Percentiles rank a stretch among this genome's conserved stretches.
Conservation (phyloP, 2,797 vertebrate species). For the Epinephelus awoara region DNA sequence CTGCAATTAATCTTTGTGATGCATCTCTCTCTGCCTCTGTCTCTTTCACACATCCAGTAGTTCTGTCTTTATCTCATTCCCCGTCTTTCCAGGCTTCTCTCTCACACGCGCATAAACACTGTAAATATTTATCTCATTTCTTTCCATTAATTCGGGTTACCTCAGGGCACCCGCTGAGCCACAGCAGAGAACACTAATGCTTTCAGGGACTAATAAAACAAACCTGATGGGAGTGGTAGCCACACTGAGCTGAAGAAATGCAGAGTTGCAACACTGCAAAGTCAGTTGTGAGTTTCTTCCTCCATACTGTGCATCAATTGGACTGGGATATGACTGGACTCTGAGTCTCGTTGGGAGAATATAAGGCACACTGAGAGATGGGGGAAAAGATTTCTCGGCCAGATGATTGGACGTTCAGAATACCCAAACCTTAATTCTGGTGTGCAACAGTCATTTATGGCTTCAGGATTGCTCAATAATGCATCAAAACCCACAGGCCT, state of each 20-base stretch:
- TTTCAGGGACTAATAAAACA: conserved; percentile 46
- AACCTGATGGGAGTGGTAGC: conserved; percentile 23
- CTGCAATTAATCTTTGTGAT: conserved; percentile 68
- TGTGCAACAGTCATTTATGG: conserved; percentile 77
- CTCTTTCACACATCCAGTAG: conserved; percentile 39
- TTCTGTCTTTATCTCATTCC: conserved; percentile 32
- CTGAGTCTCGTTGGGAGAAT: conserved; percentile 44
- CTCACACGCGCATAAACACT: conserved; percentile 43
- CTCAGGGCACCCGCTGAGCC: conserved; percentile 35
- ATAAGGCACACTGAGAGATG: conserved; percentile 17
- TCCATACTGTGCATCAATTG: conserved; percentile 30
- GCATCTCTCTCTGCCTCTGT: conserved; percentile 30
- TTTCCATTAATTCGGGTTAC: conserved; percentile 47
- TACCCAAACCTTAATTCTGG: conserved; percentile 59
- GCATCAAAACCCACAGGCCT: conserved; percentile 79
- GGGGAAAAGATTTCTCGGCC: conserved; percentile 22
- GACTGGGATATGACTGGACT: conserved; percentile 39
- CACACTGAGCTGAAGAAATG: conserved; percentile 16
- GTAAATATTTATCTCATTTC: conserved; percentile 51
- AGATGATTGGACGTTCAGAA: conserved; percentile 63
- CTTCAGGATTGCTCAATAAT: conserved; percentile 83
- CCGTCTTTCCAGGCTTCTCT: conserved; percentile 12
- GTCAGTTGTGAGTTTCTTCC: conserved; percentile 28
- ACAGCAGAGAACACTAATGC: conserved; percentile 29
- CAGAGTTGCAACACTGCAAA: conserved; percentile 10